Conservation (phyloP, 2,888 invertebrate species). For the Catocala fraxini region DNA sequence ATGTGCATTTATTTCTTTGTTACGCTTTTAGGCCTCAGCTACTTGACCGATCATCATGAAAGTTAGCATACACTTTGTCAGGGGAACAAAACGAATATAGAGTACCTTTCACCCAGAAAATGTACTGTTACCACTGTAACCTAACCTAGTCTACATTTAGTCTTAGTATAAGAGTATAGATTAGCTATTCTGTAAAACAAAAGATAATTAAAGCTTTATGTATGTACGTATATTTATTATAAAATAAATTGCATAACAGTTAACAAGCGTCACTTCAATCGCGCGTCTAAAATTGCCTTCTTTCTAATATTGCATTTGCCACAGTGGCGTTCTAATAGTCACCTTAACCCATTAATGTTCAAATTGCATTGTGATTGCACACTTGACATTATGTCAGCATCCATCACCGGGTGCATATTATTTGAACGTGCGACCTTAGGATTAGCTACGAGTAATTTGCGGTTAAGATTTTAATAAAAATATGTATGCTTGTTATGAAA, state of each 20-base stretch:
- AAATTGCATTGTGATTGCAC: conserved; percentile 46
- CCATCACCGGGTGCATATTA: conserved; percentile 27
- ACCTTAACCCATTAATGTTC: conserved; percentile 47
- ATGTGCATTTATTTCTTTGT: too few species aligned
- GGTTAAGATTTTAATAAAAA: conserved; percentile 10
- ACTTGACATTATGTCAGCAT: conserved; percentile 45
- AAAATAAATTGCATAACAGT: not conserved
- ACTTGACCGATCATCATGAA: too few species aligned
- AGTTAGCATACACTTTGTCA: too few species aligned
- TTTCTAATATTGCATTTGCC: conserved; percentile 34
- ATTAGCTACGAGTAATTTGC: conserved; percentile 34
- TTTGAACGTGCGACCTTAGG: conserved; percentile 33
- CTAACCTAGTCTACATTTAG: too few species aligned
- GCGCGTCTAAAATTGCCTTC: not conserved
- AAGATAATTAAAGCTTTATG: too few species aligned
- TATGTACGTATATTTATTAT: not conserved
- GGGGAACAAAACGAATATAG: too few species aligned
- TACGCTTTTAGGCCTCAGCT: too few species aligned
- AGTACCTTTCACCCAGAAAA: too few species aligned
- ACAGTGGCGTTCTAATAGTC: conserved; percentile 40
- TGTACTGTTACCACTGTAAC: too few species aligned
- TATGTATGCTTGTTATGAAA: conserved; percentile 3
- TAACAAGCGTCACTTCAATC: not conserved
- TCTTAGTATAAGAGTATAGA: too few species aligned
- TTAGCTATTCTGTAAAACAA: too few species aligned